Evolutionary conservation across 2,888 invertebrate genomes (phyloP), one percentile per base, ranked within the genome.

Genomic region (Lasiommata megera): DNA sequence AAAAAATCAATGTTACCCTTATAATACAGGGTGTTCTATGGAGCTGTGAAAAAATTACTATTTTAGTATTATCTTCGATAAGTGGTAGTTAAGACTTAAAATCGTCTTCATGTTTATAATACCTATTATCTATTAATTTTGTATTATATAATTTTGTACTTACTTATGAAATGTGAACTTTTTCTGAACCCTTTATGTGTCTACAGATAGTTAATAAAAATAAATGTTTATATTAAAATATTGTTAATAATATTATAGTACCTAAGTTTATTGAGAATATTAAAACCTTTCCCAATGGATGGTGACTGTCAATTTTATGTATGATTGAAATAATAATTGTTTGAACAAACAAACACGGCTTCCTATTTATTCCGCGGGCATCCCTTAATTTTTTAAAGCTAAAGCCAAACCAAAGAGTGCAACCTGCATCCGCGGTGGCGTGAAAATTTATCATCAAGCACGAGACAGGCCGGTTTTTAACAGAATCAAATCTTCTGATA

Each of bases 191-290:
- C 12, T 41, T 52, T 56, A 52, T 52, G 54, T 60, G 54, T 59
- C 62, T 54, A 62, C 47, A 43, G 41, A 47, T 57, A 54, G 41
- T 46, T 60, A n/a, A 54, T 43, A 54, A 38, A 28, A 44, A 46
- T 40, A 48, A 47, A 51, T 57, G 60, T 62, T 55, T 57, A 54
- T 56, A 61, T 57, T 62, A 62, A 60, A 62, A 23, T 7, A 55
- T 50, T 60, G 60, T 60, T 62, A 57, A 40, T 14, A 38, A 37
- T 54, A 54, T 11, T 46, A 46, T 7, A 36, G n/a, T 7, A n/a
- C n/a, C n/a, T n/a, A 14, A 44, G 29, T 50, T 53, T 53, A 34
- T 40, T 52, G 23, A 41, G 36, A 36, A 34, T 17, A 37, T 46
- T 31, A 38, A n/a, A n/a, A 52, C 46, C 40, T 38, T 40, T 18